Conservation (phyloP, 2,888 invertebrate species). For the Embidobia sp. region DNA sequence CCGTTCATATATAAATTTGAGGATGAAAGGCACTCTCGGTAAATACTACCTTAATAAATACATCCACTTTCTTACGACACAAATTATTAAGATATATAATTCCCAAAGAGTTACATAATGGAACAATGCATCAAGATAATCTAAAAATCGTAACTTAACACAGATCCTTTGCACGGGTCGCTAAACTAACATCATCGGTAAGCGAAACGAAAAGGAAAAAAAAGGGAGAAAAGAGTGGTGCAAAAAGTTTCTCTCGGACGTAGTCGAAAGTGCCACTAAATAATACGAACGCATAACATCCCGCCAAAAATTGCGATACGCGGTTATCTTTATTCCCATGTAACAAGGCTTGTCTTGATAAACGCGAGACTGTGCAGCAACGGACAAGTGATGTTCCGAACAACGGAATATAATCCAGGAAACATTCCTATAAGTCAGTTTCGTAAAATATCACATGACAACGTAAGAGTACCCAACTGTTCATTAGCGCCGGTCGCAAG, state of each 20-base stretch:
- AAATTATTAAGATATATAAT: slow-evolving; percentile 28
- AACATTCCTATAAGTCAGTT: slow-evolving; percentile 64
- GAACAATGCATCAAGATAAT: slow-evolving; percentile 37
- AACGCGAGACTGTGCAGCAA: slow-evolving; percentile 50
- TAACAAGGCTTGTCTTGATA: slow-evolving; percentile 57
- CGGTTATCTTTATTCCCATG: slow-evolving; percentile 54
- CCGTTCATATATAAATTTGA: too few relatives aligned
- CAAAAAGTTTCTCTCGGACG: neutral
- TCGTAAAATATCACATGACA: slow-evolving; percentile 61
- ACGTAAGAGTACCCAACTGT: slow-evolving; percentile 60
- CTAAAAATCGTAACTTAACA: slow-evolving; percentile 32
- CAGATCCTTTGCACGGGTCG: neutral
- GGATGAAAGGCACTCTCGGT: too few relatives aligned
- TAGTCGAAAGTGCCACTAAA: slow-evolving; percentile 34
- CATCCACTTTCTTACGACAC: too few relatives aligned
- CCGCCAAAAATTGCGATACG: slow-evolving; percentile 51
- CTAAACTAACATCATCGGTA: neutral
- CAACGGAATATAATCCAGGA: slow-evolving; percentile 61
- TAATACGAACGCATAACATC: slow-evolving; percentile 51
- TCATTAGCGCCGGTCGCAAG: slow-evolving; percentile 60
- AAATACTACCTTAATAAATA: too few relatives aligned
- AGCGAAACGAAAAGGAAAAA: neutral
- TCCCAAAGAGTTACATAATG: slow-evolving; percentile 32
- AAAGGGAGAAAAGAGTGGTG: neutral
- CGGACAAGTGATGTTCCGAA: slow-evolving; percentile 58